phyloP scores from a whole-genome alignment of 2,888 invertebrate genomes.

The Micoletzkya japonica region DNA sequence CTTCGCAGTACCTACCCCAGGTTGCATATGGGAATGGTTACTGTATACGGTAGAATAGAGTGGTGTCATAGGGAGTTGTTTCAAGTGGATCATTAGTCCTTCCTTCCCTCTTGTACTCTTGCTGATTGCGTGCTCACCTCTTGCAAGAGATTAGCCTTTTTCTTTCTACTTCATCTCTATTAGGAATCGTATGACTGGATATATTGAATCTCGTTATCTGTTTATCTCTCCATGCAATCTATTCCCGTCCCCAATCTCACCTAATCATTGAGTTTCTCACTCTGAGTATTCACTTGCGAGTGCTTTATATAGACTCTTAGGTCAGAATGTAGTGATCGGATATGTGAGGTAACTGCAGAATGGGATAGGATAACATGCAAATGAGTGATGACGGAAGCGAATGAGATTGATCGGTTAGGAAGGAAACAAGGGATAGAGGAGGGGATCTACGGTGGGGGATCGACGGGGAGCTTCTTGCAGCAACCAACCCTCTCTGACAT shows the following conservation, averaged over 20 bases:
- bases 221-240: too few relatives aligned
- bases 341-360: too few relatives aligned
- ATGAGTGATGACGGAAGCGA: too few relatives aligned
- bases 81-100: not conserved
- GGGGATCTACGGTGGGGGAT: not conserved
- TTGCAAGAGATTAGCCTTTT: not conserved
- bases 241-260: too few relatives aligned
- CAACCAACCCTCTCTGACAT: constrained; percentile 91
- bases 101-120: not conserved
- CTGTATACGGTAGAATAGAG: not conserved
- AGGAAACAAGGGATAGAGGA: not conserved
- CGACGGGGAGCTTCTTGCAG: constrained; percentile 54
- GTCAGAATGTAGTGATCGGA: too few relatives aligned
- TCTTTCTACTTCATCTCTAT: not conserved
- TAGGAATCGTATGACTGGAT: too few relatives aligned
- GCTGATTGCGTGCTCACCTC: constrained; percentile 1
- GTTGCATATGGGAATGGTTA: constrained; percentile 53
- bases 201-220: too few relatives aligned
- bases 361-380: too few relatives aligned
- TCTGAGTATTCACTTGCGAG: too few relatives aligned
- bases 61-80: not conserved
- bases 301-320: too few relatives aligned
- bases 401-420: too few relatives aligned
- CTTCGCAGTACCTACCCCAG: constrained; percentile 84
- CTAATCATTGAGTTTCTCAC: too few relatives aligned